Evolutionary conservation across 2,113 vertebrate species (phyloP).

Genomic region (Stegastes partitus): DNA sequence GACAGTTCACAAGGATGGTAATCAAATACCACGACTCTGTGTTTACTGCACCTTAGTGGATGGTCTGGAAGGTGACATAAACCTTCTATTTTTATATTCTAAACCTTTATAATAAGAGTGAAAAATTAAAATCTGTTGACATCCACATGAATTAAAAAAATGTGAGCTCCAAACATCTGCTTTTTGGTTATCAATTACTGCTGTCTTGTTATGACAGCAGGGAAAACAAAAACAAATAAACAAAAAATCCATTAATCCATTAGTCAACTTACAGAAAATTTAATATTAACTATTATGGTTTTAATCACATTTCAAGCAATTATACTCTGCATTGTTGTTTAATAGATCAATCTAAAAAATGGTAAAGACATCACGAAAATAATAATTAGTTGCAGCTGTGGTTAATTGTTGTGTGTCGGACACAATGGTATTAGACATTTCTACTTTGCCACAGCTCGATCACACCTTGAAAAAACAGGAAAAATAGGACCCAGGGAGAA

Average conservation of each 20-base stretch:
- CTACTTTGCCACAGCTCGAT: too few relatives aligned
- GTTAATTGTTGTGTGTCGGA: not conserved
- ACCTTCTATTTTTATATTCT: not conserved
- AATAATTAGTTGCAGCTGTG: not conserved
- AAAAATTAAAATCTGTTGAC: too few relatives aligned
- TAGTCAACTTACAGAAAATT: too few relatives aligned
- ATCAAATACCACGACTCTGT: not conserved
- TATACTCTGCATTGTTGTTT: not conserved
- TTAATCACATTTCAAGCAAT: not conserved
- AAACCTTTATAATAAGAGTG: too few relatives aligned
- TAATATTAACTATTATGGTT: not conserved
- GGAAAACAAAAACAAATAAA: too few relatives aligned
- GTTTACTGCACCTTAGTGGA: not conserved
- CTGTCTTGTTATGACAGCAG: too few relatives aligned
- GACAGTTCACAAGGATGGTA: not conserved
- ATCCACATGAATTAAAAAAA: too few relatives aligned
- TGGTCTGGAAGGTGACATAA: not conserved
- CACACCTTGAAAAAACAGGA: not conserved
- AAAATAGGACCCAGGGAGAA: not conserved
- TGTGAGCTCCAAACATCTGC: too few relatives aligned
- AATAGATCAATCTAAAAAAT: not conserved
- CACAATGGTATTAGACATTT: not conserved
- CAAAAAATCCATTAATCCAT: too few relatives aligned
- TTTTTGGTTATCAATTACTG: too few relatives aligned
- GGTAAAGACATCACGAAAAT: too few relatives aligned